Percentiles rank a stretch among this genome's conserved stretches.
Evolutionary conservation across 2,797 vertebrate species (phyloP).

Genomic region (Huso huso): DNA sequence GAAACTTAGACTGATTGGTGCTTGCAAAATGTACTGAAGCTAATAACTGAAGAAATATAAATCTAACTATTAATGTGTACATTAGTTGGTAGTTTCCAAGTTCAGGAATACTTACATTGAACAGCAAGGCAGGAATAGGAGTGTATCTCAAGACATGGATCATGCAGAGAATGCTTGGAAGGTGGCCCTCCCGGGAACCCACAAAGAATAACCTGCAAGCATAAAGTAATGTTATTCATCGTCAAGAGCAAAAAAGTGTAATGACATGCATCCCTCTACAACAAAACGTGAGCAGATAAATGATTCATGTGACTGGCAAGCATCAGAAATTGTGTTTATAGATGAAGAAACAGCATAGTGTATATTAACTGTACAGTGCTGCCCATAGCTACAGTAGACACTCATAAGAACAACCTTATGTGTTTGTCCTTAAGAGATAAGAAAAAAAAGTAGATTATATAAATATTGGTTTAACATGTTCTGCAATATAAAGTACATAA

Average conservation of each 20-base stretch:
- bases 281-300: too few relatives aligned
- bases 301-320: too few relatives aligned
- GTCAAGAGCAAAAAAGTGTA: not conserved
- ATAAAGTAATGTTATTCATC: not conserved
- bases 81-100: not conserved
- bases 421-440: too few relatives aligned
- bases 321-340: too few relatives aligned
- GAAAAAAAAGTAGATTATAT: too few relatives aligned
- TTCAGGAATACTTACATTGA: constrained; percentile 55
- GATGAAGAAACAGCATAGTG: too few relatives aligned
- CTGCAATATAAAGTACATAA: too few relatives aligned
- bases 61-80: not conserved
- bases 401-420: too few relatives aligned
- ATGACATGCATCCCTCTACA: not conserved
- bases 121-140: constrained; percentile 71
- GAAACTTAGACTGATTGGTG: not conserved
- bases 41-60: not conserved
- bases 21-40: not conserved
- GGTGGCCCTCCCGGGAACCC: constrained; percentile 69
- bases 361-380: too few relatives aligned
- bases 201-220: constrained; percentile 69
- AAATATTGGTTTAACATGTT: too few relatives aligned
- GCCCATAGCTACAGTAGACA: too few relatives aligned
- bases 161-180: constrained; percentile 70
- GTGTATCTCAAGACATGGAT: constrained; percentile 66